Evolutionary conservation across 2,797 vertebrate genomes (phyloP), one percentile per base, ranked within the genome.

Genomic region (Zenarchopterus dispar): DNA sequence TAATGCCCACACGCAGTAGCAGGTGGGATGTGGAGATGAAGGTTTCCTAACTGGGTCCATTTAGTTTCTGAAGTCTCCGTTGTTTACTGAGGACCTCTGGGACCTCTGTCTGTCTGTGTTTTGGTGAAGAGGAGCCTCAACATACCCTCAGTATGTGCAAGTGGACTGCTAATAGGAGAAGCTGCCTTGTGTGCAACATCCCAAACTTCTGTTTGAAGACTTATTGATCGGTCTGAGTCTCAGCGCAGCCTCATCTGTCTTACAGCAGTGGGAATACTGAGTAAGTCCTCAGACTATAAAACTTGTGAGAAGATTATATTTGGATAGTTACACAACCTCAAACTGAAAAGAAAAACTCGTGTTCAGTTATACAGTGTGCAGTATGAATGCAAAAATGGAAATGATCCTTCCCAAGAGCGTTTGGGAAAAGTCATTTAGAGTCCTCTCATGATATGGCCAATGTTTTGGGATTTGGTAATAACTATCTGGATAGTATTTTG

Each of bases 191-290:
- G 51, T 64, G 56, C 39, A 59, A 41, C 41, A 53, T 56, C 63
- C 68, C 56, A 42, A 66, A 60, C 51, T 17, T 62, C 24, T 17
- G 9, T 39, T 49, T 67, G 67, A 65, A 59, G 56, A 45, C 46
- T 28, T 39, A 84, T 84, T 36, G 79, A 86, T 84, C 64, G 1
- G 59, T 78, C 77, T 72, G 68, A 50, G 73, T 63, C 64, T 71
- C 45, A 18, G 59, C 0, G 16, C 54, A 18, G 54, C 18, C 8
- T 31, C 6, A 0, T 59, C 46, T 50, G 42, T 44, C 41, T 62
- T 39, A 1, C 19, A 47, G 43, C 56, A 21, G 26, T 66, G 70
- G 66, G 58, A 68, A 62, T 19, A 36, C 33, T 18, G 47, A 62
- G 22, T 39, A 23, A 59, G 67, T 60, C 44, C 41, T 51, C 18